Conservation (phyloP, 2,797 vertebrate species). For the Erpetoichthys calabaricus region DNA sequence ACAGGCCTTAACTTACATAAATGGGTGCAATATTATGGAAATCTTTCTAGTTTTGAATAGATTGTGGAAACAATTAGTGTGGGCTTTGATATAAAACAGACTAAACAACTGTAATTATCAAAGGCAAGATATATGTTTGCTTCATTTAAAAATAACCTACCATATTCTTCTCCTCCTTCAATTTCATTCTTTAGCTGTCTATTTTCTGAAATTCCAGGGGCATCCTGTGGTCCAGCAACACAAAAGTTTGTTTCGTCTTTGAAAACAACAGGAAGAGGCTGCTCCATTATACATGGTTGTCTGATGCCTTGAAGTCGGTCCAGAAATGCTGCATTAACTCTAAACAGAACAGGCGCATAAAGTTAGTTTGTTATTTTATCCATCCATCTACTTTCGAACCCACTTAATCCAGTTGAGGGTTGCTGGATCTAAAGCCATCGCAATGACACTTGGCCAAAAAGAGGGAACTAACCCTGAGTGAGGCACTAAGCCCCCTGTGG, state of each 20-base stretch:
- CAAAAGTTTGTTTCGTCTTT: slow-evolving; percentile 7
- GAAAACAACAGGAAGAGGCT: slow-evolving; percentile 12
- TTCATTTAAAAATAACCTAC: slow-evolving; percentile 25
- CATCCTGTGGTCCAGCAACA: slow-evolving; percentile 7
- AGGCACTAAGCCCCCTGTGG: too few species aligned
- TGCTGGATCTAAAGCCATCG: too few species aligned
- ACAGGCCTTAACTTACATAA: slow-evolving; percentile 11
- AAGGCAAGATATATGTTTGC: slow-evolving; percentile 2
- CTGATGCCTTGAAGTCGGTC: slow-evolving; percentile 49
- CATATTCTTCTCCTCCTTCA: slow-evolving; percentile 18
- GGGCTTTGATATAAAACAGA: slow-evolving; percentile 21
- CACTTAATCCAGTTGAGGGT: too few species aligned
- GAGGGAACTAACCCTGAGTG: too few species aligned
- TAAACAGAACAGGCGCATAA: slow-evolving; percentile 26
- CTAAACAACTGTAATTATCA: slow-evolving; percentile 18
- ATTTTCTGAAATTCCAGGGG: slow-evolving; percentile 13
- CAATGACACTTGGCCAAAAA: too few species aligned
- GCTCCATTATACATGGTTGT: slow-evolving; percentile 9
- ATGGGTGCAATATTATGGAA: slow-evolving; percentile 16
- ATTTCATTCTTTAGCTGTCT: slow-evolving; percentile 12
- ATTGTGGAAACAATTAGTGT: slow-evolving; percentile 27
- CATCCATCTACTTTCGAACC: too few species aligned
- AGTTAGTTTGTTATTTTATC: too few species aligned
- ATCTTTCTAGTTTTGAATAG: background rate
- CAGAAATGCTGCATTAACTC: slow-evolving; percentile 70